phyloP scores from a whole-genome alignment of 2,797 vertebrate genomes.

The Menidia menidia region DNA sequence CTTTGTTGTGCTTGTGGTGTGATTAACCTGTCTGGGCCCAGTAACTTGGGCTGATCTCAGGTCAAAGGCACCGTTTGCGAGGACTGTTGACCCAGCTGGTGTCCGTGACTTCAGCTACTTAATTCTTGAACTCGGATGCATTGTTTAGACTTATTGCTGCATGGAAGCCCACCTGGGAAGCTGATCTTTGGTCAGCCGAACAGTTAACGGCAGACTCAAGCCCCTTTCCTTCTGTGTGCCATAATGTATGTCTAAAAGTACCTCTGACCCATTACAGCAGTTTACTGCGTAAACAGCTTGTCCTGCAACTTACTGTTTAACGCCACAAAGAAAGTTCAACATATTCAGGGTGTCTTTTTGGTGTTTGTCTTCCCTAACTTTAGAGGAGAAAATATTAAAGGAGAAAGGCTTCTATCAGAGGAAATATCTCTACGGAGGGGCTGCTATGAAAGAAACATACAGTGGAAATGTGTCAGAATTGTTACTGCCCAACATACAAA shows the following conservation, averaged over 20 bases:
- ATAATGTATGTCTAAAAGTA: constrained; percentile 48
- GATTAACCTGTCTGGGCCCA: constrained; percentile 71
- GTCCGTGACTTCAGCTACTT: constrained; percentile 65
- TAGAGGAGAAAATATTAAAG: not conserved
- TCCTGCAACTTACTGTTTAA: constrained; percentile 27
- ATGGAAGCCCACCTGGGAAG: constrained; percentile 57
- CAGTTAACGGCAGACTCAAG: constrained; percentile 55
- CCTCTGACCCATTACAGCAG: constrained; percentile 41
- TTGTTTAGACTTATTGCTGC: constrained; percentile 67
- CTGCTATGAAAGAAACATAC: no score
- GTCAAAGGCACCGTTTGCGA: constrained; percentile 61
- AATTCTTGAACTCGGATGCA: constrained; percentile 58
- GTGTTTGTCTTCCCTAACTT: not conserved
- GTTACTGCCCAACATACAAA: no score
- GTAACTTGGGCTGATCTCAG: constrained; percentile 54
- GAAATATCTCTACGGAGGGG: no score
- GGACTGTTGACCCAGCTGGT: constrained; percentile 72
- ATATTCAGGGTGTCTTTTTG: not conserved
- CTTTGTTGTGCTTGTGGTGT: constrained; percentile 67
- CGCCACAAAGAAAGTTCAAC: not conserved
- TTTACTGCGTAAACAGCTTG: constrained; percentile 5
- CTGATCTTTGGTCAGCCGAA: constrained; percentile 64
- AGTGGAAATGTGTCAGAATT: no score
- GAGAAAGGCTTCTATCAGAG: no score
- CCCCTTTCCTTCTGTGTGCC: constrained; percentile 48